A percentile compares a stretch with the other conserved stretches of the same genome.
Evolutionary conservation across 2,113 vertebrate species (phyloP).

Genomic region (Pelecanus crispus): DNA sequence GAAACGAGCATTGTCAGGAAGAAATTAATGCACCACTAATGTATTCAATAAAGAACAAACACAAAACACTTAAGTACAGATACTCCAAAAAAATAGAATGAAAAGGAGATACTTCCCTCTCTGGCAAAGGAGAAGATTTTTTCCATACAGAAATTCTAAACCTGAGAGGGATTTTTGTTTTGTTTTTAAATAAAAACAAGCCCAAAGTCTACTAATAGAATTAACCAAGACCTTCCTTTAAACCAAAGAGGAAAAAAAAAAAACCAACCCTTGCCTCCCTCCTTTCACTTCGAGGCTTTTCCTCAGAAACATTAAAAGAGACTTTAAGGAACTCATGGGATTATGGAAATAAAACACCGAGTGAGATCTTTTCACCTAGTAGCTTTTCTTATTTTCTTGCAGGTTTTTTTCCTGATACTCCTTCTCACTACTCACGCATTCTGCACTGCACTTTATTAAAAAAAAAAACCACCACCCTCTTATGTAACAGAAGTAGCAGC

Average conservation of each 20-base stretch:
- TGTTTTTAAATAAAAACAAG: constrained; percentile 50
- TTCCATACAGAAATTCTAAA: constrained; percentile 58
- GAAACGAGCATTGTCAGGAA: background rate
- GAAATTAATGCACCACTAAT: constrained; percentile 17
- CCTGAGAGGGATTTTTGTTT: constrained; percentile 43
- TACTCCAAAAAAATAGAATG: constrained; percentile 53
- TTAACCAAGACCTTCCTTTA: constrained; percentile 8
- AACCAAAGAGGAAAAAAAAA: background rate
- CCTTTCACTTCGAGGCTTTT: constrained; percentile 8
- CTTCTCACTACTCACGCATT: background rate
- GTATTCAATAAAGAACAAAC: constrained; percentile 43
- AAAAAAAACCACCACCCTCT: background rate
- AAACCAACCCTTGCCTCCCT: background rate
- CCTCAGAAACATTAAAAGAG: constrained; percentile 2
- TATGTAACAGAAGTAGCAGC: constrained; percentile 1
- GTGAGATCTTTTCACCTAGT: background rate
- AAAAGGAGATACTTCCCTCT: constrained; percentile 50
- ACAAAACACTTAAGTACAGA: constrained; percentile 26
- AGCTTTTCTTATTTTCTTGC: background rate
- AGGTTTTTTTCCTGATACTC: background rate
- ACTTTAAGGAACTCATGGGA: background rate
- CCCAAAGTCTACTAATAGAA: constrained; percentile 37
- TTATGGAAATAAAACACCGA: background rate
- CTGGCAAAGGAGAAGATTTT: constrained; percentile 35
- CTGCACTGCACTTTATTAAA: background rate